These are phyloP conservation scores for Orthosia gothica DNA, from an alignment of 2,888 invertebrate genomes.

Conservation along the genomic window DNA sequence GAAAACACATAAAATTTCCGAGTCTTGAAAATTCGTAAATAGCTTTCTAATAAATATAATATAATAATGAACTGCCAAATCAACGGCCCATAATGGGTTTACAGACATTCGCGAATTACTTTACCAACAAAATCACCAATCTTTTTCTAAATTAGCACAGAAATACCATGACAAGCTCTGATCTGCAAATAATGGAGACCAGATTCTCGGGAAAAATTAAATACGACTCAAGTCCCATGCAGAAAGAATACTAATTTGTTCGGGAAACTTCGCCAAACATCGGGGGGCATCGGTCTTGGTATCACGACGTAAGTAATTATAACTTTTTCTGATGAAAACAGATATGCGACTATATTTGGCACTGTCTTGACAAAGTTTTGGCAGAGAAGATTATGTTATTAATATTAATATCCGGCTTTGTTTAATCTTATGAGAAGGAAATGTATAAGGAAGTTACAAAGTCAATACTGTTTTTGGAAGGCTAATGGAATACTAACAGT, in stretches of 20 bases:
- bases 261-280: constrained; percentile 33
- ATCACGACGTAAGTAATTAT: constrained; percentile 55
- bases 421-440: constrained; percentile 9
- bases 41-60: no score
- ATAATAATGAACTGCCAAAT: no score
- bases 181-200: constrained; percentile 42
- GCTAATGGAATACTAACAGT: neutral
- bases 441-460: constrained; percentile 14
- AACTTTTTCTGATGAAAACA: constrained; percentile 48
- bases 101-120: neutral
- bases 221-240: constrained; percentile 26
- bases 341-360: constrained; percentile 21
- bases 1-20: no score
- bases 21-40: no score
- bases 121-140: constrained; percentile 2
- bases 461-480: neutral
- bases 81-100: no score
- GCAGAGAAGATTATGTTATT: constrained; percentile 29
- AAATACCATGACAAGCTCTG: constrained; percentile 7
- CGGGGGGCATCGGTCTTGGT: constrained; percentile 28
- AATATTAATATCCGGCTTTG: constrained; percentile 44
- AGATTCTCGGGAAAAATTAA: constrained; percentile 35
- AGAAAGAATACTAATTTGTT: constrained; percentile 58
- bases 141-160: constrained; percentile 27
- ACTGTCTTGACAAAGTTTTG: constrained; percentile 23